phyloP scores from a whole-genome alignment of 30 jellyfish, hydroid and myxozoan species.

The Cassiopea xamachana region DNA sequence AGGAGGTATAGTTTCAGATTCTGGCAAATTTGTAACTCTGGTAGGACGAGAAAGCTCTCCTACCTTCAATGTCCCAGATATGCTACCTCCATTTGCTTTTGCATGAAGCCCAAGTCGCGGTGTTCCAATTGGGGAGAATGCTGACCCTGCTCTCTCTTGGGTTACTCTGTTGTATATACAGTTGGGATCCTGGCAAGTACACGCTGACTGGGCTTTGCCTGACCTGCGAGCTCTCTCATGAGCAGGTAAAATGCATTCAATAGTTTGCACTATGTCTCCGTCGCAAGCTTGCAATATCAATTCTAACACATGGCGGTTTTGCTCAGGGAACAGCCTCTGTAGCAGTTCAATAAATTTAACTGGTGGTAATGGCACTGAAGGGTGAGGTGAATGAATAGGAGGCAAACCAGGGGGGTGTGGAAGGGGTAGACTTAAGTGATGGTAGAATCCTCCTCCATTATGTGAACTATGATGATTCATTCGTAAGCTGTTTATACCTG shows the following conservation, averaged over 20 bases:
- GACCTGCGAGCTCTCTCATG: constrained; percentile 49
- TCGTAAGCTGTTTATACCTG: constrained; percentile 23
- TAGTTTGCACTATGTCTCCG: constrained; percentile 73
- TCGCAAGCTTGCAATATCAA: constrained; percentile 74
- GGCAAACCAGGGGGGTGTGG: constrained; percentile 37
- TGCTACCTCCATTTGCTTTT: constrained; percentile 13
- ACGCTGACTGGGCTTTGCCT: constrained; percentile 22
- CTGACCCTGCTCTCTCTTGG: constrained; percentile 64
- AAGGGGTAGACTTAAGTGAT: constrained; percentile 15
- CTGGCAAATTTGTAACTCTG: constrained; percentile 7
- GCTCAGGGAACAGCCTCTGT: constrained; percentile 75
- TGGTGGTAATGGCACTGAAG: constrained; percentile 33
- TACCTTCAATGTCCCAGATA: background rate
- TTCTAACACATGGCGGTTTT: constrained; percentile 72
- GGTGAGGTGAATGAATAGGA: constrained; percentile 12
- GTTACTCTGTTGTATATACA: constrained; percentile 36
- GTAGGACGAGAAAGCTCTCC: constrained; percentile 9
- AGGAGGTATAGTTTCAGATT: constrained; percentile 57
- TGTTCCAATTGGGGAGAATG: constrained; percentile 60
- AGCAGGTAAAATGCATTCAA: constrained; percentile 72
- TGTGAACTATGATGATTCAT: constrained; percentile 25
- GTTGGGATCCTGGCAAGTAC: constrained; percentile 62
- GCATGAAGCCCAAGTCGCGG: constrained; percentile 38
- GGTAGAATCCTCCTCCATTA: constrained; percentile 31
- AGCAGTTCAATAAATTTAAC: constrained; percentile 55